Evolutionary conservation across 2,888 invertebrate species (phyloP).

Genomic region (Salpingus planirostris): DNA sequence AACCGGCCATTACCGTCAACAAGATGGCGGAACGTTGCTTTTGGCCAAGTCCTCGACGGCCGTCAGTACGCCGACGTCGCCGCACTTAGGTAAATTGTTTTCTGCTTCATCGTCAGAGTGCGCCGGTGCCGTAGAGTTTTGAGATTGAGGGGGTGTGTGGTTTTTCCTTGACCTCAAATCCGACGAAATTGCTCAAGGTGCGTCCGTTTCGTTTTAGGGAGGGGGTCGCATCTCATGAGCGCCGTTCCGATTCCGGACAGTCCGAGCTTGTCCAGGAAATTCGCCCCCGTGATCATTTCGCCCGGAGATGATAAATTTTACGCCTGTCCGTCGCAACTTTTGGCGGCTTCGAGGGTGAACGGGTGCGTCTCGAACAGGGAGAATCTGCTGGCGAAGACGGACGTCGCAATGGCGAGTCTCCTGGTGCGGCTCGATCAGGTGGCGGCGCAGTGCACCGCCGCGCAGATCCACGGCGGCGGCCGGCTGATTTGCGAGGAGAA

Average conservation of each 20-base stretch:
- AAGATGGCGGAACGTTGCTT: slow-evolving; percentile 5
- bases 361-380: slow-evolving; percentile 41
- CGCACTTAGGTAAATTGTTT: slow-evolving; percentile 32
- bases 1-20: slow-evolving; percentile 6
- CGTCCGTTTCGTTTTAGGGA: slow-evolving; percentile 21
- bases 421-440: slow-evolving; percentile 60
- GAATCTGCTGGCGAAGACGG: slow-evolving; percentile 57
- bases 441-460: slow-evolving; percentile 61
- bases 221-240: slow-evolving; percentile 18
- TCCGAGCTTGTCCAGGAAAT: not conserved
- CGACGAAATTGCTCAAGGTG: no score
- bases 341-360: no score
- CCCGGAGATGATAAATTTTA: no score
- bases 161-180: no score
- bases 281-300: no score
- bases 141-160: no score
- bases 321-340: no score
- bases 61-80: slow-evolving; percentile 40
- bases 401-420: slow-evolving; percentile 59
- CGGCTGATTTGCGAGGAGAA: slow-evolving; percentile 66
- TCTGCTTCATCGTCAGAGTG: no score
- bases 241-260: not conserved
- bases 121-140: no score
- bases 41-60: slow-evolving; percentile 30
- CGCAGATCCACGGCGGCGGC: slow-evolving; percentile 68